Percentiles rank a stretch among this genome's conserved stretches.
phyloP scores from a whole-genome alignment of 2,797 vertebrate species.

The Danio choprae region DNA sequence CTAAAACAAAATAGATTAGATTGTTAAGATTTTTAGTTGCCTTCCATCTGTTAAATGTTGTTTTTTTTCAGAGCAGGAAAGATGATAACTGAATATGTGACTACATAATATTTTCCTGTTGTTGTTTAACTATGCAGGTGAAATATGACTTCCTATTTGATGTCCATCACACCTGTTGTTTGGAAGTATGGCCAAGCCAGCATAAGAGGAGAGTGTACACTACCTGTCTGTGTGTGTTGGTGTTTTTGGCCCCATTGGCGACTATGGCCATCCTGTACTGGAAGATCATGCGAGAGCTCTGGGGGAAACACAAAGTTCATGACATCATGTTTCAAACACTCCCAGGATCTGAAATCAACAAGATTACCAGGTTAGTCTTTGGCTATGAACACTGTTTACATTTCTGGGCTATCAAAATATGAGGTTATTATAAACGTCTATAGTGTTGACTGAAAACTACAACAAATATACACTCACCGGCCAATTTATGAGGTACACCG shows the following conservation, averaged over 20 bases:
- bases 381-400: no score
- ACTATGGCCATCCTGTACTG: conserved; percentile 64
- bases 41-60: not conserved
- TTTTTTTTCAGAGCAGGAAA: not conserved
- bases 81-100: not conserved
- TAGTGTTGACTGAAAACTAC: no score
- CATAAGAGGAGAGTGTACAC: conserved; percentile 60
- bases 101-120: not conserved
- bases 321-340: conserved; percentile 65
- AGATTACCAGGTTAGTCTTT: conserved; percentile 62
- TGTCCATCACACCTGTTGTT: conserved; percentile 61
- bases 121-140: conserved; percentile 49
- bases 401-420: no score
- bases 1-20: not conserved
- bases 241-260: conserved; percentile 60
- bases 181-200: conserved; percentile 62
- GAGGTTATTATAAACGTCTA: no score
- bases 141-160: conserved; percentile 67
- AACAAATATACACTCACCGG: no score
- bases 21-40: conserved; percentile 5
- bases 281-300: conserved; percentile 62
- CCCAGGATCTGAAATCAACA: conserved; percentile 66
- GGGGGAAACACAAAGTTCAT: conserved; percentile 64
- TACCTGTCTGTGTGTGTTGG: conserved; percentile 56
- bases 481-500: no score